Evolutionary conservation across 1,140 invertebrate genomes (phyloP).

Genomic region (Drosophila lowei): DNA sequence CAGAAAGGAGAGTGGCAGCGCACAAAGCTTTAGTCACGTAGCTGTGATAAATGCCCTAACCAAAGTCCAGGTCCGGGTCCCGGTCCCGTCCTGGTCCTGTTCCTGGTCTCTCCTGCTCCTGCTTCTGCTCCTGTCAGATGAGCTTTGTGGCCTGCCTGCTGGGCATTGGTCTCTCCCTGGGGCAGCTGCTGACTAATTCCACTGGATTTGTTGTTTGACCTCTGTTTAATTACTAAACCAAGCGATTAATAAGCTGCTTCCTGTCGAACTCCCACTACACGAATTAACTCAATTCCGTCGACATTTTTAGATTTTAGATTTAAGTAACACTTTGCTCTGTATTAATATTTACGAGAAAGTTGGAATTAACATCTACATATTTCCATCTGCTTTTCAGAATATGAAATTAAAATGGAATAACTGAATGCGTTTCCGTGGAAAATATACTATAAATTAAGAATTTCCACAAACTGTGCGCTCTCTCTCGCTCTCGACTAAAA

Average conservation of each 20-base stretch:
- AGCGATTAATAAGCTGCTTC: conserved; percentile 53
- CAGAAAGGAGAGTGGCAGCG: conserved; percentile 7
- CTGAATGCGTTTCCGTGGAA: no score
- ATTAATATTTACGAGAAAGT: neutral
- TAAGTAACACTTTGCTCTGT: conserved; percentile 1
- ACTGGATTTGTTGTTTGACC: conserved; percentile 34
- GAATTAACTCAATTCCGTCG: conserved; percentile 1
- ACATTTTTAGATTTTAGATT: neutral
- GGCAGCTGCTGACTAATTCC: conserved; percentile 60
- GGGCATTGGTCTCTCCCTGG: conserved; percentile 1
- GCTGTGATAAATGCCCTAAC: conserved; percentile 51
- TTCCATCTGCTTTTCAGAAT: no score
- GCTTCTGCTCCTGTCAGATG: no score
- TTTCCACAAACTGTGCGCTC: no score
- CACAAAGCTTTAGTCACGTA: conserved; percentile 52
- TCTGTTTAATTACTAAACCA: conserved; percentile 68
- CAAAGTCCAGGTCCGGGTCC: neutral
- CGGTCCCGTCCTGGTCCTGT: no score
- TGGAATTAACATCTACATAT: no score
- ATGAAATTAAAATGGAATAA: no score
- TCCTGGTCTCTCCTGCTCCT: no score
- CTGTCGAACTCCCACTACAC: conserved; percentile 14
- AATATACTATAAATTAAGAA: no score
- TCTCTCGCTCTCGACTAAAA: no score
- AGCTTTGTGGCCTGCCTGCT: neutral